Evolutionary conservation across 2,797 vertebrate species (phyloP), one percentile per base, ranked within the genome.

Genomic region (Hyperoplus lanceolatus): DNA sequence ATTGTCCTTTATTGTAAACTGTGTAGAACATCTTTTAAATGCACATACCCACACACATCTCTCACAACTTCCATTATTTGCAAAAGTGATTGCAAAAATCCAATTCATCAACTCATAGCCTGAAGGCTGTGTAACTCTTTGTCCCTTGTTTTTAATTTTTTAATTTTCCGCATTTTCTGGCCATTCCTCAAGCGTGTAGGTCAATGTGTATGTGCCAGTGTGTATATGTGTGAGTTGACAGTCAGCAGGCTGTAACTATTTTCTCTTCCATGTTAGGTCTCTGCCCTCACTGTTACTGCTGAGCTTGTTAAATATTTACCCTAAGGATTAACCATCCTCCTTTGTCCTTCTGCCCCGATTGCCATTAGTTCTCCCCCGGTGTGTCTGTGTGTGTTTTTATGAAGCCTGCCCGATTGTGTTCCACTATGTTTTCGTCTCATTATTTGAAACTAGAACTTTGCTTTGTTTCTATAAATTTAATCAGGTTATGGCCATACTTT

Each of bases 271-370:
- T 87, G 84, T 84, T 79, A 79, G 86, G 89, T 83, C 89, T 84
- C 81, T 83, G 82, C 62, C 81, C 77, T 84, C 57, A 13, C 84
- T 90, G 82, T 91, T 92, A 92, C 91, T 89, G 90, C 87, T 90
- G 83, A 92, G 84, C 90, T 92, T 81, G 88, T 94, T 93, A 94
- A 95, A 94, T 95, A 94, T 95, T 95, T 93, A 94, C 89, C 87
- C 87, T 81, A 12, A 84, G 90, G 91, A 93, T 93, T 91, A 93
- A 79, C 87, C 84, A 74, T 86, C 74, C 84, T 80, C 80, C 67
- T 92, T 91, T 89, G 83, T 91, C 86, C 87, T 79, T 90, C 85
- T 89, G 88, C 82, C 82, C 75, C 38, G 54, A 76, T 87, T 88
- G 77, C 73, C 76, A 85, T 84, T 79, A 87, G 84, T 84, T 83